Percentiles rank a stretch among this genome's conserved stretches.
phyloP scores from a whole-genome alignment of 2,888 invertebrate species.

The Camponotus fellah region DNA sequence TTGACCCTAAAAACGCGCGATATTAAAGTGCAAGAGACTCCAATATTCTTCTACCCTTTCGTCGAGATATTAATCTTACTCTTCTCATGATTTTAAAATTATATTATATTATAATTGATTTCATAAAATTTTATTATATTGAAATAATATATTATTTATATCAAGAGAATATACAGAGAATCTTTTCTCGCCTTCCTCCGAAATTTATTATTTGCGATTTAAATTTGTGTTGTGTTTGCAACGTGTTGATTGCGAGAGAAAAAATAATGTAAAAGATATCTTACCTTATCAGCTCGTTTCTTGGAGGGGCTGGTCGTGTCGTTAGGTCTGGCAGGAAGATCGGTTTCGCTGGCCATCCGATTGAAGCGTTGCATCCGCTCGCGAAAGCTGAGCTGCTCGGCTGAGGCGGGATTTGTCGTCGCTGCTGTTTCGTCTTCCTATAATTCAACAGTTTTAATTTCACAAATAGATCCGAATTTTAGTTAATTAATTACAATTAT shows the following conservation, averaged over 20 bases:
- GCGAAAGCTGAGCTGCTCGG: conserved; percentile 93
- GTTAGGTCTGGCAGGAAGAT: conserved; percentile 84
- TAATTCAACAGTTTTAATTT: conserved; percentile 61
- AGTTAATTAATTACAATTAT: background rate
- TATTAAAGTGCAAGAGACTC: background rate
- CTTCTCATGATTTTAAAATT: background rate
- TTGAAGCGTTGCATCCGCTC: conserved; percentile 97
- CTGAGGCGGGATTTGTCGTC: conserved; percentile 78
- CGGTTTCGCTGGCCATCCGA: conserved; percentile 93
- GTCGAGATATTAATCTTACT: background rate
- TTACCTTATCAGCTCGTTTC: conserved; percentile 90
- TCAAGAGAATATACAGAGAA: background rate
- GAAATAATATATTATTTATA: background rate
- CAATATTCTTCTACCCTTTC: background rate
- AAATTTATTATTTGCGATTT: background rate
- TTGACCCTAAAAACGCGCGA: background rate
- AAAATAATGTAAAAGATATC: conserved; percentile 45
- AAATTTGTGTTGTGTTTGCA: background rate
- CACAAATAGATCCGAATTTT: background rate
- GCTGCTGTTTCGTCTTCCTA: conserved; percentile 82
- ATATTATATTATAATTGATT: background rate
- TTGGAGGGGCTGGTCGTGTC: conserved; percentile 83
- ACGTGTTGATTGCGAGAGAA: background rate
- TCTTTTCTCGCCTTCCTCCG: background rate
- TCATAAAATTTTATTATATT: background rate